Conservation (phyloP, 2,888 invertebrate species). For the Trachelus troglodyta region DNA sequence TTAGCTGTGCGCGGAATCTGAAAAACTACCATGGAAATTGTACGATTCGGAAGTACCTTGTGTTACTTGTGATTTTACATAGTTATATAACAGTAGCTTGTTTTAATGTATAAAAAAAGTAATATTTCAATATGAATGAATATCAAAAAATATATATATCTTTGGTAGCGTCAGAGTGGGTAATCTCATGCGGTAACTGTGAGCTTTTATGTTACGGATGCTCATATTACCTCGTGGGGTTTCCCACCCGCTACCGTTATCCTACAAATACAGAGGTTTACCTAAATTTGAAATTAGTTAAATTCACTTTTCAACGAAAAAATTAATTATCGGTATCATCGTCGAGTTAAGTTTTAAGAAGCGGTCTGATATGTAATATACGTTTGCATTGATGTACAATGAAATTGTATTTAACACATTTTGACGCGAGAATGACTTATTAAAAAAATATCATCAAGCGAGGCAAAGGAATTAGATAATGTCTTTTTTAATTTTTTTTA, state of each 20-base stretch:
- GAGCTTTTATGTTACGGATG: conserved; percentile 72
- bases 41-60: background rate
- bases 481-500: conserved; percentile 41
- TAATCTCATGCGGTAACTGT: conserved; percentile 99
- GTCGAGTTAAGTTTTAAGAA: background rate
- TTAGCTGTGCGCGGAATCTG: background rate
- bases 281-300: background rate
- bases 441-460: background rate
- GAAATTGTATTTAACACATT: background rate
- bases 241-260: conserved; percentile 74
- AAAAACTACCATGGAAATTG: background rate
- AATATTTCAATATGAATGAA: background rate
- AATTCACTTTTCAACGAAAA: background rate
- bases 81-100: background rate
- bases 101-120: background rate
- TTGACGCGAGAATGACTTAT: background rate
- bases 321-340: background rate
- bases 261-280: conserved; percentile 45
- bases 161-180: conserved; percentile 68
- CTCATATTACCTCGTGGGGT: conserved; percentile 92
- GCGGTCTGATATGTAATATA: background rate
- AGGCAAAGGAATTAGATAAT: background rate
- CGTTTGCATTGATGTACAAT: background rate
- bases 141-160: conserved; percentile 27
- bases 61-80: background rate